A percentile compares a stretch with the other conserved stretches of the same genome.
Evolutionary conservation across 2,888 invertebrate genomes (phyloP).

Genomic region (Himalopsyche japonica): DNA sequence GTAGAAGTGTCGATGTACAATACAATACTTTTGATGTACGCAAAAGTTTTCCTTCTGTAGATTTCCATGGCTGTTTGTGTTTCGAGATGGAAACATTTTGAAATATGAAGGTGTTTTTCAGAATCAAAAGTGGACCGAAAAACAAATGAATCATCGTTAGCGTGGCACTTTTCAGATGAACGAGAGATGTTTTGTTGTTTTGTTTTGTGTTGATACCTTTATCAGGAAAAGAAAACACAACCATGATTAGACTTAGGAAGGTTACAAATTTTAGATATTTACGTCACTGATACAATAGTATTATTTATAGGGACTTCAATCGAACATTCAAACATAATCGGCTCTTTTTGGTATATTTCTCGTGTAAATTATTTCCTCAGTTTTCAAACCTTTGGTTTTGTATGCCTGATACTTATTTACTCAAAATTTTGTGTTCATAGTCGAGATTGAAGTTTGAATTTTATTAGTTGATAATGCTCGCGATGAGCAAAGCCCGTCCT

Average conservation of each 20-base stretch:
- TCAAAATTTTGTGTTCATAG: too few relatives aligned
- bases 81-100: conserved; percentile 4
- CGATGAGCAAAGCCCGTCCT: too few relatives aligned
- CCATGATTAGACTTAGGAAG: background rate
- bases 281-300: too few relatives aligned
- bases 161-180: background rate
- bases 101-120: conserved; percentile 16
- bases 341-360: too few relatives aligned
- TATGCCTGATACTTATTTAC: too few relatives aligned
- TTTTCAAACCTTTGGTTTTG: too few relatives aligned
- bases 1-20: background rate
- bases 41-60: conserved; percentile 3
- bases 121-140: background rate
- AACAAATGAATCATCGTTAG: background rate
- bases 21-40: conserved; percentile 8
- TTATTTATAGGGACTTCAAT: too few relatives aligned
- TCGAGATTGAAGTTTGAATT: too few relatives aligned
- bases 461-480: too few relatives aligned
- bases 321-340: too few relatives aligned
- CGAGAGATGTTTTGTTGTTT: background rate
- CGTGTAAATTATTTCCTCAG: too few relatives aligned
- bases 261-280: too few relatives aligned
- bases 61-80: conserved; percentile 3
- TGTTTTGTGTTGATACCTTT: background rate
- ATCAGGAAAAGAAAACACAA: background rate